Evolutionary conservation across 2,888 invertebrate genomes (phyloP), one percentile per base, ranked within the genome.

Genomic region (Caenorhabditis sinica): DNA sequence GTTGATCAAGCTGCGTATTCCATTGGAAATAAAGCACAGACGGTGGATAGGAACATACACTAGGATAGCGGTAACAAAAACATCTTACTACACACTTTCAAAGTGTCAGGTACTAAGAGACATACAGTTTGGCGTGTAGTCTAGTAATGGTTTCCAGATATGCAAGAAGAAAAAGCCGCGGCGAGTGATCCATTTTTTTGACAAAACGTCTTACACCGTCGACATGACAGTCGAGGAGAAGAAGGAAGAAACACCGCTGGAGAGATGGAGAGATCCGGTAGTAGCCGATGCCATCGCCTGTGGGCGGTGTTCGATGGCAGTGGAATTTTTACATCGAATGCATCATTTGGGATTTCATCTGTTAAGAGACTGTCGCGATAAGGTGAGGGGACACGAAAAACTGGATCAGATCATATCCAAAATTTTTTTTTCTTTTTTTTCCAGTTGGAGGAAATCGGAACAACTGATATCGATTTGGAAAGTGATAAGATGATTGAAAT

Each of bases 371-470:
- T 85, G 86, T 61, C 87, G 88, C 72, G 82, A 87, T 36, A 86
- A 84, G 74, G 87, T 88, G 25, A 28, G 56, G 9, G 28, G 23
- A 51, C 8, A n/a, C 6, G 8, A 25, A 9, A 28, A 51, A 30
- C 36, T 56, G 25, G 28, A 33, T 20, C 49, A 28, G 23, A 68
- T 43, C 20, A 49, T 20, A 20, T 20, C 5, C 20, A 49, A 20
- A 17, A 4, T 45, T 0, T 49, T 8, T 8, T n/a, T 30, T 13
- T n/a, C n/a, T n/a, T n/a, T 20, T 33, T n/a, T 6, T 75, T 80
- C 25, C 75, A 87, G 87, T 63, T 89, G 9, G 88, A 89, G 75
- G 30, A 49, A 23, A 53, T 87, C 5, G 87, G 88, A 20, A 86
- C 87, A 1, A 36, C 73, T 20, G 73, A 83, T 25, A 75, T 83